Evolutionary conservation across 2,888 invertebrate species (phyloP).

Genomic region (Tachina lurida): DNA sequence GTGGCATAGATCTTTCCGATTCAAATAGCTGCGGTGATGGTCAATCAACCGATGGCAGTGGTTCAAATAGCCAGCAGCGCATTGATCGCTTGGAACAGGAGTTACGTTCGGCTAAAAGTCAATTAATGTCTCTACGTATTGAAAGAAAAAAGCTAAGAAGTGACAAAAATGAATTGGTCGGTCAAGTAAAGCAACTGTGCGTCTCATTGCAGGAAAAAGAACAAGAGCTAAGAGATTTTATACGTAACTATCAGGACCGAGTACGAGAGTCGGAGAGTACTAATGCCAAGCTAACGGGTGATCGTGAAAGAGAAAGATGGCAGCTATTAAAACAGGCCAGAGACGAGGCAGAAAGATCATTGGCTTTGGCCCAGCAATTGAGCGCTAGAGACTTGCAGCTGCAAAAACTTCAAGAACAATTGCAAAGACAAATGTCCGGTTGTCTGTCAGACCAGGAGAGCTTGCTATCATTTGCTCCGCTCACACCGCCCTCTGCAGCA

Average conservation of each 20-base stretch:
- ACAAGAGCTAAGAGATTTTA: slow-evolving; percentile 95
- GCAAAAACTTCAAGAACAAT: slow-evolving; percentile 92
- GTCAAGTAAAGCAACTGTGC: slow-evolving; percentile 97
- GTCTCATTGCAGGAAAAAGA: slow-evolving; percentile 97
- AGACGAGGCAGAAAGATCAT: slow-evolving; percentile 94
- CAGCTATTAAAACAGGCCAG: slow-evolving; percentile 93
- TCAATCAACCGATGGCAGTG: slow-evolving; percentile 81
- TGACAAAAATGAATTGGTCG: slow-evolving; percentile 95
- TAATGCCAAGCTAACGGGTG: slow-evolving; percentile 85
- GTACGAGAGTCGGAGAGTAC: slow-evolving; percentile 90
- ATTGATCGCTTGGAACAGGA: slow-evolving; percentile 84
- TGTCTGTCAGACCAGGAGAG: slow-evolving; percentile 94
- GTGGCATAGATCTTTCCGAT: slow-evolving; percentile 82
- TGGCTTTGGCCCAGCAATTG: slow-evolving; percentile 93
- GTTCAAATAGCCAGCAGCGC: slow-evolving; percentile 81
- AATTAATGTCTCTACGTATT: slow-evolving; percentile 88
- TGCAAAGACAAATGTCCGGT: slow-evolving; percentile 90
- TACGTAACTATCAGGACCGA: slow-evolving; percentile 95
- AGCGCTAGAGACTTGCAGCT: slow-evolving; percentile 94
- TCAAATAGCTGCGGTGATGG: slow-evolving; percentile 83
- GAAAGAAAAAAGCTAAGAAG: slow-evolving; percentile 95
- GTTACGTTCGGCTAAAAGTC: slow-evolving; percentile 81
- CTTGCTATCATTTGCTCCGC: slow-evolving; percentile 88
- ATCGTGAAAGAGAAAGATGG: slow-evolving; percentile 94
- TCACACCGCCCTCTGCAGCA: slow-evolving; percentile 85